Base-by-base conservation (phyloP, 1,140 invertebrate genomes). In the Ceratina australensis region DNA sequence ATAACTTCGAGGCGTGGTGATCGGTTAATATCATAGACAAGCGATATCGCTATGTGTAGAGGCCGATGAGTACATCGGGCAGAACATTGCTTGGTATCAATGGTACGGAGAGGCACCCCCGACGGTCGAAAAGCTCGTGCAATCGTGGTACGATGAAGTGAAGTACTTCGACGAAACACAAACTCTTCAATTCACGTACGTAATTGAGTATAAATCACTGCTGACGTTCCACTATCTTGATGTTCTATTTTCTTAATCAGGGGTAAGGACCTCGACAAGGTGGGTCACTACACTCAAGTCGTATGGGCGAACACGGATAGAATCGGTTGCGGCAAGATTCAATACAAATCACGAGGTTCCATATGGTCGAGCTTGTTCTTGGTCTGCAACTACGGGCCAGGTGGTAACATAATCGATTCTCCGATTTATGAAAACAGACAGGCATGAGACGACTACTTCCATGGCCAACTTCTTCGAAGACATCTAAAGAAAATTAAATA, bases 351-450 rank as follows among this genome's bases (percentile, higher is more conserved):
- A 56, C 20, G 47, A 67, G 59, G 63, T 56, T 54, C 33, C 33
- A 20, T 8, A 3, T 82, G 83, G 77, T 57, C 75, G 8, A 79
- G 24, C 0, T 22, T 65, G 2, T 82, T 75, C 16, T 52, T 87
- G 16, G 80, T 92, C 4, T 93, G 92, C 68, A 93, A 93, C 73
- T 93, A 93, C 68, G 92, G 92, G n/a, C 92, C 92, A 16, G 67
- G 86, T 47, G 93, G 93, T 42, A 93, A 93, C 75, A 28, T 50
- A 0, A 0, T 52, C 0, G 54, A 26, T 26, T 5, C 74, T 18
- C 72, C 71, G 54, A 28, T 86, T 3, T 89, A 89, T 59, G n/a
- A 81, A 64, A 63, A 5, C 4, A 47, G 16, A 26, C 18, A 33
- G 28, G 20, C 3, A 64, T 18, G 24, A 64, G 12, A 54, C 52